Conservation (phyloP, 2,797 vertebrate species). For the Micrastur ruficollis region DNA sequence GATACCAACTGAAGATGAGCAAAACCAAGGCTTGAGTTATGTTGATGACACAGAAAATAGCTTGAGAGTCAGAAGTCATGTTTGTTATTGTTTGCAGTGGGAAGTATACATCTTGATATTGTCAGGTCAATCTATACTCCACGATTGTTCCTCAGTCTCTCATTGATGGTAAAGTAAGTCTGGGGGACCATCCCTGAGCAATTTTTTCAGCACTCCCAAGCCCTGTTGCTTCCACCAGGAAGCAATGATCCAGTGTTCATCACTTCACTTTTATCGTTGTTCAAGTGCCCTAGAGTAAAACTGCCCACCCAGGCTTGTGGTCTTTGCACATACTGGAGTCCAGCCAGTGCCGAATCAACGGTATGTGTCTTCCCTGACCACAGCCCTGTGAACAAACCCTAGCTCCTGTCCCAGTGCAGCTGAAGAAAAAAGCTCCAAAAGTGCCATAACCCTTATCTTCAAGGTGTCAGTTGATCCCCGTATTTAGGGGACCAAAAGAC, state of each 20-base stretch:
- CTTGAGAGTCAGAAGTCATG: neutral
- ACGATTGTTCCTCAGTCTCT: neutral
- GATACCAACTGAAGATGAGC: neutral
- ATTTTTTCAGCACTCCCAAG: neutral
- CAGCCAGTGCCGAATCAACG: neutral
- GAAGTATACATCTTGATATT: neutral
- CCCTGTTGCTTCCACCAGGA: neutral
- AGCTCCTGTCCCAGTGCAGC: neutral
- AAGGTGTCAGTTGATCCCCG: neutral
- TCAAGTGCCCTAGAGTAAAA: neutral
- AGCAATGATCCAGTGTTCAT: neutral
- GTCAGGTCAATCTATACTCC: neutral
- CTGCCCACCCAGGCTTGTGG: neutral
- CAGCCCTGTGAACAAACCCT: neutral
- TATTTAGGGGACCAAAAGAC: neutral
- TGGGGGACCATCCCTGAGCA: neutral
- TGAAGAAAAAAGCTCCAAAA: neutral
- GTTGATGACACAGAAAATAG: neutral
- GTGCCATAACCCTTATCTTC: neutral
- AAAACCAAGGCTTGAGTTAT: neutral
- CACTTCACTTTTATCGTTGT: neutral
- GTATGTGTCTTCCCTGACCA: neutral
- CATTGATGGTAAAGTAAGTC: neutral
- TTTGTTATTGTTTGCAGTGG: neutral
- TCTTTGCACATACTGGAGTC: neutral